Percentiles rank a stretch among this genome's conserved stretches.
Evolutionary conservation across 2,888 invertebrate species (phyloP).

Genomic region (Oasisia sp.): DNA sequence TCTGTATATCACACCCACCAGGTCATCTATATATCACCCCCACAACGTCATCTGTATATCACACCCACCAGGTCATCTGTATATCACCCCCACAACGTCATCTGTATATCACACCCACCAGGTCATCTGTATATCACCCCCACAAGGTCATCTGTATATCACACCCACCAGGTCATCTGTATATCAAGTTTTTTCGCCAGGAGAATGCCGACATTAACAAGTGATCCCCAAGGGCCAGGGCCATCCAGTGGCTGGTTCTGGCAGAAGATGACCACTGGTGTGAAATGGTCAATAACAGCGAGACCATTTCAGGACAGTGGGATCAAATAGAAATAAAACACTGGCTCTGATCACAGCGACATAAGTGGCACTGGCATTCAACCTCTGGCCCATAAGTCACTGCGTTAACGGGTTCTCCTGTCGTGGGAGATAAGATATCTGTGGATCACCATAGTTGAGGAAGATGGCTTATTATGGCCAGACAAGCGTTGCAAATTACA

Average conservation of each 20-base stretch:
- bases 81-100: background rate
- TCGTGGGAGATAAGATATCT: background rate
- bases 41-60: background rate
- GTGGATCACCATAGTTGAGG: background rate
- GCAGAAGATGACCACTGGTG: background rate
- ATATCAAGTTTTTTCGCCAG: background rate
- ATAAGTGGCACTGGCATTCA: background rate
- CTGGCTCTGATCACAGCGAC: background rate
- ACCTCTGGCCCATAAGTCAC: background rate
- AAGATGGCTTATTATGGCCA: background rate
- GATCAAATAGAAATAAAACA: conserved; percentile 3
- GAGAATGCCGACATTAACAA: background rate
- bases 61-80: background rate
- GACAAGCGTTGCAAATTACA: background rate
- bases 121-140: background rate
- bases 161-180: background rate
- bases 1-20: background rate
- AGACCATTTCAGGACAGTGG: background rate
- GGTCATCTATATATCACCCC: background rate
- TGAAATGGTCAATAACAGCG: background rate
- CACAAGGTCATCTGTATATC: background rate
- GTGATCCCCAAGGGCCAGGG: background rate
- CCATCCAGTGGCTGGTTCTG: background rate
- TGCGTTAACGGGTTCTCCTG: background rate
- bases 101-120: background rate